A percentile compares a stretch with the other conserved stretches of the same genome.
phyloP scores from a whole-genome alignment of 2,113 vertebrate genomes.

The Syrmaticus mikado region DNA sequence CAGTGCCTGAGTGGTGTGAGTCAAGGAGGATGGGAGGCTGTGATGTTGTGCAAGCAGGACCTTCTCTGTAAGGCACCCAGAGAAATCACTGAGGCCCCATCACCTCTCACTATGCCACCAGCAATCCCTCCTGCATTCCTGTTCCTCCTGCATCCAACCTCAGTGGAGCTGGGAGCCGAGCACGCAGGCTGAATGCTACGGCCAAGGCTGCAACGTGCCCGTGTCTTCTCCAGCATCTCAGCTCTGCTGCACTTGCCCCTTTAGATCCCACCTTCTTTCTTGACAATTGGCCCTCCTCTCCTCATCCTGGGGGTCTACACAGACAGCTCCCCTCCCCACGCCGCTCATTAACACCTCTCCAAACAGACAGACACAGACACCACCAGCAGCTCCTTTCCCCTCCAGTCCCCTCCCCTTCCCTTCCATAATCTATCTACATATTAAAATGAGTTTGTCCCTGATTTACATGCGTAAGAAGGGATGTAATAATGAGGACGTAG shows the following conservation, averaged over 20 bases:
- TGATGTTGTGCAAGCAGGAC: neutral
- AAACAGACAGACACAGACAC: constrained; percentile 52
- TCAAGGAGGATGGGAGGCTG: neutral
- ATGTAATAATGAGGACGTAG: constrained; percentile 89
- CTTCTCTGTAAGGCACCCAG: neutral
- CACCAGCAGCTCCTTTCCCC: constrained; percentile 63
- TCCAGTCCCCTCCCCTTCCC: constrained; percentile 71
- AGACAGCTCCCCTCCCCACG: constrained; percentile 22
- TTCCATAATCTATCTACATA: constrained; percentile 85
- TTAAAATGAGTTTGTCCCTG: constrained; percentile 83
- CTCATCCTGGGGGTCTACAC: neutral
- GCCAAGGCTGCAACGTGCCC: neutral
- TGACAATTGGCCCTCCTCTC: constrained; percentile 64
- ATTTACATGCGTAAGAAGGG: constrained; percentile 88
- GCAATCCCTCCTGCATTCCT: neutral
- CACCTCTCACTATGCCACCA: neutral
- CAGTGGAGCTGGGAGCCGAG: neutral
- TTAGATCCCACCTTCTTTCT: constrained; percentile 30
- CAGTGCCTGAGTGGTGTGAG: neutral
- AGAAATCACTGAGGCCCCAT: neutral
- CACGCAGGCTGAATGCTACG: neutral
- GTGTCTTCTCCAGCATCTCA: neutral
- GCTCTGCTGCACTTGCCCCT: neutral
- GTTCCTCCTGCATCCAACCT: neutral
- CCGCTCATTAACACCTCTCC: constrained; percentile 76